Percentiles rank a stretch among this genome's conserved stretches.
Evolutionary conservation across 2,888 invertebrate species (phyloP).

Genomic region (Acanthacorydalis orientalis): DNA sequence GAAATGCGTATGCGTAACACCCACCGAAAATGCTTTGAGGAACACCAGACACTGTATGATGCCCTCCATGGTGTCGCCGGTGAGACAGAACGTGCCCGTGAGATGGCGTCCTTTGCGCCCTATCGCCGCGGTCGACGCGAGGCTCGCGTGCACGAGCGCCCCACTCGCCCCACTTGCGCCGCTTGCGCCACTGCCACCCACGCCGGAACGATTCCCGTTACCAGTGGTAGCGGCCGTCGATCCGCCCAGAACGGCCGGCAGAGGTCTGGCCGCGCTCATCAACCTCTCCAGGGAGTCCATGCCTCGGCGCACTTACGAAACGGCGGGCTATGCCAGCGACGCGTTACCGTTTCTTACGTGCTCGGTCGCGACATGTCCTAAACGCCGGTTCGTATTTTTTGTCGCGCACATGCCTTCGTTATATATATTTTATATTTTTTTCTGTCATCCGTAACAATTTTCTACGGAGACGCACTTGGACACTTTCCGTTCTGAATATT

Average conservation of each 20-base stretch:
- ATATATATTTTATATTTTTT: too few relatives aligned
- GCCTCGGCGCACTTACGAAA: conserved; percentile 14
- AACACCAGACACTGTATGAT: conserved; percentile 86
- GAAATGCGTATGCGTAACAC: conserved; percentile 20
- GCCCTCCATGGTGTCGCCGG: conserved; percentile 85
- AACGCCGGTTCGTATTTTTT: too few relatives aligned
- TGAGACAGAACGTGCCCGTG: conserved; percentile 75
- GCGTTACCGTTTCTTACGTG: too few relatives aligned
- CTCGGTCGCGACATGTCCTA: too few relatives aligned
- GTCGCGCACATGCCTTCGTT: too few relatives aligned
- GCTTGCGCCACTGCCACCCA: conserved; percentile 34
- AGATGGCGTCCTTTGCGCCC: conserved; percentile 68
- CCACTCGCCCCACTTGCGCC: conserved; percentile 37
- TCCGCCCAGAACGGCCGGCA: conserved; percentile 38
- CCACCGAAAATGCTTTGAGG: conserved; percentile 85
- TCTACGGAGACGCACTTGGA: too few relatives aligned
- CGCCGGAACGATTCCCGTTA: conserved; percentile 35
- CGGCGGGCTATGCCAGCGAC: too few relatives aligned
- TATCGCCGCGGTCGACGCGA: conserved; percentile 51
- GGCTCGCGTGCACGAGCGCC: conserved; percentile 60
- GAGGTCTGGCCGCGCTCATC: conserved; percentile 52
- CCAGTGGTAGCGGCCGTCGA: conserved; percentile 8
- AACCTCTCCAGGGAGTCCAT: conserved; percentile 75
- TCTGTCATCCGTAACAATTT: too few relatives aligned
- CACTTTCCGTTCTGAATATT: too few relatives aligned